Evolutionary conservation across 2,888 invertebrate genomes (phyloP).

Genomic region (Ditula angustiorana): DNA sequence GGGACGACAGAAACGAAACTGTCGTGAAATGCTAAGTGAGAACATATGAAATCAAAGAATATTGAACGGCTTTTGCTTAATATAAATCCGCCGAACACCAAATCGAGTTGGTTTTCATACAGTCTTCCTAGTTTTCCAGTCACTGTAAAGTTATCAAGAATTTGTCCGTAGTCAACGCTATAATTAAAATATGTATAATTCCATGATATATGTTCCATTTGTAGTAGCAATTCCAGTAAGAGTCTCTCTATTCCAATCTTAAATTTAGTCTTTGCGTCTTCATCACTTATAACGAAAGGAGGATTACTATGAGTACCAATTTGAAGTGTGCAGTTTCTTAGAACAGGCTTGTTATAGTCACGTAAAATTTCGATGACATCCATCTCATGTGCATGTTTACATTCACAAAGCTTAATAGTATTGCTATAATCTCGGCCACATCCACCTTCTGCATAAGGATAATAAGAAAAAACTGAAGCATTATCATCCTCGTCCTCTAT

Average conservation of each 20-base stretch:
- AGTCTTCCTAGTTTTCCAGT: constrained; percentile 30
- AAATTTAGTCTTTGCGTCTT: neutral
- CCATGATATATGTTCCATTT: constrained; percentile 14
- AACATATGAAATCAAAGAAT: constrained; percentile 27
- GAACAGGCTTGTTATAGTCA: neutral
- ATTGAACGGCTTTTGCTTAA: constrained; percentile 22
- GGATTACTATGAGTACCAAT: constrained; percentile 29
- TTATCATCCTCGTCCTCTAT: neutral
- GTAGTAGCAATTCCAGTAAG: constrained; percentile 23
- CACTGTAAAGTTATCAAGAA: constrained; percentile 33
- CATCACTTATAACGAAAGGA: constrained; percentile 26
- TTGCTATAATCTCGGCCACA: constrained; percentile 37
- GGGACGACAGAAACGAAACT: constrained; percentile 17
- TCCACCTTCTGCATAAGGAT: constrained; percentile 23
- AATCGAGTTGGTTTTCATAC: constrained; percentile 31
- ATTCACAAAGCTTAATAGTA: constrained; percentile 30
- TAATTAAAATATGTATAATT: constrained; percentile 28
- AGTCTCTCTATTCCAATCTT: constrained; percentile 35
- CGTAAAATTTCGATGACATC: neutral
- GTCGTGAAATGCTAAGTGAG: constrained; percentile 35
- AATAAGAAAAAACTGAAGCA: constrained; percentile 31
- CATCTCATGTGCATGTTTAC: neutral
- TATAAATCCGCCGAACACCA: constrained; percentile 32
- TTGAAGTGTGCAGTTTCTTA: constrained; percentile 34
- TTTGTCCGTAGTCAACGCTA: constrained; percentile 14